phyloP scores from a whole-genome alignment of 1,140 invertebrate species.

The Bombus haemorrhoidalis region DNA sequence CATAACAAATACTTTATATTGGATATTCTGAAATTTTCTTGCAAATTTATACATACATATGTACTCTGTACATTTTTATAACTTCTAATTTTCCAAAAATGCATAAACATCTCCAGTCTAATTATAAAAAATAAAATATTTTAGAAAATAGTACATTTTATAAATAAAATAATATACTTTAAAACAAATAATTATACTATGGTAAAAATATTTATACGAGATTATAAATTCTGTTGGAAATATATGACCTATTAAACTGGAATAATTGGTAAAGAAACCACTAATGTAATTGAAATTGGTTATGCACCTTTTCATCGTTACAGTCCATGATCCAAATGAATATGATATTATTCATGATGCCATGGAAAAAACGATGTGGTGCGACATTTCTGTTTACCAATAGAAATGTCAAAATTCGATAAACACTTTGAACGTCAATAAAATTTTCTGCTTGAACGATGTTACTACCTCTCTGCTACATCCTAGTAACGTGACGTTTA shows the following conservation, averaged over 20 bases:
- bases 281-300: background rate
- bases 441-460: background rate
- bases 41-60: no score
- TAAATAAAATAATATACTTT: background rate
- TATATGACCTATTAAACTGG: background rate
- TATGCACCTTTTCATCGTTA: background rate
- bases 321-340: no score
- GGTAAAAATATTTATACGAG: background rate
- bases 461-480: background rate
- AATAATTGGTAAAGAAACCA: background rate
- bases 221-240: background rate
- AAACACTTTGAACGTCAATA: background rate
- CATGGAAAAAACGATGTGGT: background rate
- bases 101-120: no score
- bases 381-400: background rate
- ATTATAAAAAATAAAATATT: no score
- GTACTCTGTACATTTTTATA: no score
- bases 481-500: constrained; percentile 19
- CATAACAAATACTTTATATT: no score
- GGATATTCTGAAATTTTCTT: no score
- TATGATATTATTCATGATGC: background rate
- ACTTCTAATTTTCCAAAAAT: no score
- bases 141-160: background rate
- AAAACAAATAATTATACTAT: background rate
- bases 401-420: background rate